A percentile compares a stretch with the other conserved stretches of the same genome.
These are phyloP conservation scores for Dendropsophus ebraccatus DNA, from an alignment of 2,113 vertebrate genomes.

Conservation along the genomic window DNA sequence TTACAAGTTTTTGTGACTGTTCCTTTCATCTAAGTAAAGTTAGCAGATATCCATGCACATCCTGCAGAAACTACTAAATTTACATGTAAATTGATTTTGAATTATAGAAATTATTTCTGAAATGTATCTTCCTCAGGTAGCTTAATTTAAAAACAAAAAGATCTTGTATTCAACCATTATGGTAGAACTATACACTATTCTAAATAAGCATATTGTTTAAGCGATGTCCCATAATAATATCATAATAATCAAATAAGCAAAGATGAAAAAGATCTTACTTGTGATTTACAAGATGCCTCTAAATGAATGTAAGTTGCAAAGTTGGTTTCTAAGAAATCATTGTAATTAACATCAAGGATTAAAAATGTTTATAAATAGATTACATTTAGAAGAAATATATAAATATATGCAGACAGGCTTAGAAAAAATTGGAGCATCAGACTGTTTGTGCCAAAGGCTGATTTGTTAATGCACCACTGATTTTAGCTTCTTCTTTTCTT, in stretches of 20 bases:
- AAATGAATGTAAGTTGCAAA: not conserved
- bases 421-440: not conserved
- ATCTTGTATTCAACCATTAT: too few relatives aligned
- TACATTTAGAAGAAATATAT: constrained; percentile 9
- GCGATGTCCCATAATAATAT: not conserved
- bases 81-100: too few relatives aligned
- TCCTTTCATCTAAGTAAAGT: too few relatives aligned
- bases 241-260: not conserved
- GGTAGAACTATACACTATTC: not conserved
- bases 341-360: constrained; percentile 1
- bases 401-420: not conserved
- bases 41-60: too few relatives aligned
- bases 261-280: not conserved
- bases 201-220: not conserved
- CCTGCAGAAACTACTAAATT: too few relatives aligned
- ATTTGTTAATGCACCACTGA: constrained; percentile 11
- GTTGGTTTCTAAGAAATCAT: constrained; percentile 2
- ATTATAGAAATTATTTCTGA: too few relatives aligned
- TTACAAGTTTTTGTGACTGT: too few relatives aligned
- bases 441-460: constrained; percentile 1
- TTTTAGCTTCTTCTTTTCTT: not conserved
- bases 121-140: too few relatives aligned
- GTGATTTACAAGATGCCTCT: constrained; percentile 9
- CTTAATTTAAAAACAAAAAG: too few relatives aligned
- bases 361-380: constrained; percentile 12